Conservation (phyloP, 1,140 invertebrate genomes). For the Caenorhabditis inopinata region DNA sequence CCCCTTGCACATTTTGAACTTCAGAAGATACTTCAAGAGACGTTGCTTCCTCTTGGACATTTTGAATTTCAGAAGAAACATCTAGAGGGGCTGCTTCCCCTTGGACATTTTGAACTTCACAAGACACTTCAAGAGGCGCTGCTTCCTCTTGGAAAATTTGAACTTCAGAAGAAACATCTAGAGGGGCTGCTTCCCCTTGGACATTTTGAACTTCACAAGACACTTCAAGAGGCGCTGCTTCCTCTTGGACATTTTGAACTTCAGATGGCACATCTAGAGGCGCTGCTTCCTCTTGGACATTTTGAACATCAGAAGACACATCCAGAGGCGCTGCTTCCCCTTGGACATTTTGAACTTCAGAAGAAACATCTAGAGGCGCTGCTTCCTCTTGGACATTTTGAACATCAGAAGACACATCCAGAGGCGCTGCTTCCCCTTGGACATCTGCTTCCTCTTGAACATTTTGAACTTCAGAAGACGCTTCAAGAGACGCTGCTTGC, state of each 20-base stretch:
- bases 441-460: background rate
- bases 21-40: background rate
- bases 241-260: background rate
- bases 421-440: background rate
- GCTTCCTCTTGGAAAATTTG: no score
- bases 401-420: background rate
- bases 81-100: background rate
- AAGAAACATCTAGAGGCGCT: background rate
- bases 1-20: no score
- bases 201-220: background rate
- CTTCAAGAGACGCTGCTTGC: background rate
- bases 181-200: background rate
- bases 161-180: background rate
- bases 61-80: conserved; percentile 11
- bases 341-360: background rate
- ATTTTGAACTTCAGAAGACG: background rate
- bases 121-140: background rate
- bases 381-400: background rate
- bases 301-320: background rate
- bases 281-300: background rate
- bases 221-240: background rate
- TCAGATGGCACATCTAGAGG: background rate
- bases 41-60: background rate
- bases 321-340: background rate
- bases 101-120: background rate